A percentile compares a stretch with the other conserved stretches of the same genome.
Conservation (phyloP, 2,113 vertebrate genomes). For the Rallus limicola region DNA sequence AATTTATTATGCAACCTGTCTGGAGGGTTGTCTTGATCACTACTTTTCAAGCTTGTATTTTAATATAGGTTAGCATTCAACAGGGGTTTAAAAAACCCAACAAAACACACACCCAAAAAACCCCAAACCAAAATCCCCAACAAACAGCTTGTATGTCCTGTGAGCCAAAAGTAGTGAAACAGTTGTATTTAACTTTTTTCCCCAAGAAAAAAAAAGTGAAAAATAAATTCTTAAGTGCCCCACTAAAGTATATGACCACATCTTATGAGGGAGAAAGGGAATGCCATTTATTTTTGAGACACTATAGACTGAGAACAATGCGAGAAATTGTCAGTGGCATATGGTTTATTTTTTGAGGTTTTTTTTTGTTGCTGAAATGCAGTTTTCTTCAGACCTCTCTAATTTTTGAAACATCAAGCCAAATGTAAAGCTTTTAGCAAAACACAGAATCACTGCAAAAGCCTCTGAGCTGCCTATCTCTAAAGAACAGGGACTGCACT, state of each 20-base stretch:
- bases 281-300: neutral
- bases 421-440: neutral
- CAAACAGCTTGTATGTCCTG: neutral
- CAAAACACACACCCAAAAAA: neutral
- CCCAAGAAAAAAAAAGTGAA: neutral
- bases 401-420: neutral
- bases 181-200: neutral
- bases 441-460: neutral
- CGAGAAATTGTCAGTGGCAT: neutral
- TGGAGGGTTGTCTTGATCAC: neutral
- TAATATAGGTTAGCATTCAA: neutral
- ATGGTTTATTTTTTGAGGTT: neutral
- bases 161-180: neutral
- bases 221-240: neutral
- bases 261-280: neutral
- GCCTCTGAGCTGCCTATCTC: neutral
- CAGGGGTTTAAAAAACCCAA: neutral
- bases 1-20: neutral
- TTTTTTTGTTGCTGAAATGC: neutral
- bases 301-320: neutral
- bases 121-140: too few relatives aligned
- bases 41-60: neutral
- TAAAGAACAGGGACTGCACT: neutral
- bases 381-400: neutral
- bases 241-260: neutral